These are phyloP conservation scores for Drosophila phalerata DNA, from an alignment of 2,888 invertebrate genomes.

Conservation along the genomic window DNA sequence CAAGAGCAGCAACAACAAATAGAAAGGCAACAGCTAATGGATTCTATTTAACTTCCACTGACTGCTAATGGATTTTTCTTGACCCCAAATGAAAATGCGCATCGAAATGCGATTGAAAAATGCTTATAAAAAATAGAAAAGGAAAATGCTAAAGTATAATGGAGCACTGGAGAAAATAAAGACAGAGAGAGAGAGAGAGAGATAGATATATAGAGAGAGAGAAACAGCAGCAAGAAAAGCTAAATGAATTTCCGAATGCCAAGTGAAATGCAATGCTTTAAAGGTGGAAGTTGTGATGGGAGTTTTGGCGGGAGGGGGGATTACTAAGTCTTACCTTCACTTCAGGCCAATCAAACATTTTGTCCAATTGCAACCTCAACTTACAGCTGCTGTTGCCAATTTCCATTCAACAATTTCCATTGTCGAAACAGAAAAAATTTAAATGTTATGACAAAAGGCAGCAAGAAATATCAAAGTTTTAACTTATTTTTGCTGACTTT, in stretches of 20 bases:
- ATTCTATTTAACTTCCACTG: constrained; percentile 85
- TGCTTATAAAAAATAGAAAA: constrained; percentile 74
- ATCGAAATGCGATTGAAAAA: constrained; percentile 80
- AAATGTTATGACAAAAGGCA: constrained; percentile 40
- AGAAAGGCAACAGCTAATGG: constrained; percentile 81
- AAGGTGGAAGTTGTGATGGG: neutral
- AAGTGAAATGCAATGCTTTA: constrained; percentile 47
- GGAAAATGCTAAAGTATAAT: constrained; percentile 61
- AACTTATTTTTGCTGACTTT: constrained; percentile 25
- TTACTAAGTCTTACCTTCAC: constrained; percentile 16
- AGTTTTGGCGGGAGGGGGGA: neutral
- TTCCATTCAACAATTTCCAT: constrained; percentile 15
- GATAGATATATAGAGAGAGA: constrained; percentile 10
- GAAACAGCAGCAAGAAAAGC: constrained; percentile 27
- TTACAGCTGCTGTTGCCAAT: constrained; percentile 23
- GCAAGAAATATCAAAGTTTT: constrained; percentile 31
- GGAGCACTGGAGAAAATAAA: constrained; percentile 54
- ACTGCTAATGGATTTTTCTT: constrained; percentile 85
- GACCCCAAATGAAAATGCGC: constrained; percentile 84
- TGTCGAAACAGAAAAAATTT: constrained; percentile 10
- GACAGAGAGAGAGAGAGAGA: constrained; percentile 15
- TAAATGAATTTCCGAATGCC: constrained; percentile 63
- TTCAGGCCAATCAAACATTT: constrained; percentile 46
- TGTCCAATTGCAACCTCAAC: constrained; percentile 41
- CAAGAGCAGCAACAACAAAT: constrained; percentile 34